Evolutionary conservation across 1,140 invertebrate genomes (phyloP), one percentile per base, ranked within the genome.

Genomic region (Calosoma granatense): DNA sequence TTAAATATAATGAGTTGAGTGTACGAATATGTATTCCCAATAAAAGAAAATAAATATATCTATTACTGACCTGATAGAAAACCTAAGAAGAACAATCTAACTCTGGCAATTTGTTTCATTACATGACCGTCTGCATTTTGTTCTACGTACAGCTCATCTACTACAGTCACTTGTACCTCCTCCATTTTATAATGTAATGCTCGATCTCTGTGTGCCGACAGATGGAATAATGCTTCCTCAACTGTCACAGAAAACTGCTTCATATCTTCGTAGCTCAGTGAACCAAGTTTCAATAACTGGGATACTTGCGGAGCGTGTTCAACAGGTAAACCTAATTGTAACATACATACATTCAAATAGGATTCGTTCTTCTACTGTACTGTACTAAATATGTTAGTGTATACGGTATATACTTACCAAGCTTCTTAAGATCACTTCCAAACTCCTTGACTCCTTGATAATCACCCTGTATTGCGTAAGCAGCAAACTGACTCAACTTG

Each of bases 221-320:
- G 74, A 56, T 81, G 83, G 72, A 97, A 97, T 22, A 97, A 75
- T 41, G 85, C 84, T 75, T 98, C 93, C 72, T 98, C 94, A 43
- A 98, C 83, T 57, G 83, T 84, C 57, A 84, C 76, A 1, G 91
- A 90, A 74, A 99, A 97, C 67, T 87, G 83, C 67, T 93, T 91
- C 72, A 98, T 81, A 64, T 96, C 90, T 67, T 95, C 88, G 69
- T 85, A 94, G 67, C 74, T 85, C 62, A 92, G 83, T 1, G 89
- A 92, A 19, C 94, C 97, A 30, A 99, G 78, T 74, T 99, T 99
- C 67, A 98, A 87, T 26, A 99, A 78, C 74, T 98, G 93, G 12
- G 94, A 96, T 22, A 95, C 88, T 78, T 94, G 92, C 15, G 94
- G 93, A 9, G 95, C 92, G 73, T 99, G 97, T 74, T 99, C 96